These are phyloP conservation scores for Palythoa heliodiscus DNA, from an alignment of 92 coral and sea anemone species.

Conservation along the genomic window DNA sequence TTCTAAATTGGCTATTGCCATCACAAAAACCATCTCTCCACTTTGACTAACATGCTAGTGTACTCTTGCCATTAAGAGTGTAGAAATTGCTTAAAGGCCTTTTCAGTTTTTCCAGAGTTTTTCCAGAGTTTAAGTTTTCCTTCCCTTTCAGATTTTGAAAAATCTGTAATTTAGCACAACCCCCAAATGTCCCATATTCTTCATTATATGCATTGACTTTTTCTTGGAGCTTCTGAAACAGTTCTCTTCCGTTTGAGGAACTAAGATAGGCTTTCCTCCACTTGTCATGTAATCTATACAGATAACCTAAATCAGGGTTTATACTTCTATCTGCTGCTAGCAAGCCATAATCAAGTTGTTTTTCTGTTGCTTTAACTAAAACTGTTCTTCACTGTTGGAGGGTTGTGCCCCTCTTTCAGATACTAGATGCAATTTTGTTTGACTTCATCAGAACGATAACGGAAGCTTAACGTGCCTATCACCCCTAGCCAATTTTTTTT, in stretches of 20 bases:
- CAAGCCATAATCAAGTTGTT: background rate
- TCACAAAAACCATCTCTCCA: slow-evolving; percentile 36
- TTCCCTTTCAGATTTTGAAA: background rate
- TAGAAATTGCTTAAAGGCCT: background rate
- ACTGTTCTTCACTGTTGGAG: slow-evolving; percentile 16
- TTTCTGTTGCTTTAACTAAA: background rate
- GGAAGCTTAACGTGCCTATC: slow-evolving; percentile 3
- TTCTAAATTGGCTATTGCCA: slow-evolving; percentile 35
- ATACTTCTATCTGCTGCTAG: slow-evolving; percentile 17
- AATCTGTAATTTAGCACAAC: slow-evolving; percentile 17
- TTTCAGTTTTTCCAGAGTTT: too few relatives aligned
- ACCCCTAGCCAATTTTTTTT: too few relatives aligned
- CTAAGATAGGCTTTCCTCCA: background rate
- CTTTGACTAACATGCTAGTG: slow-evolving; percentile 5
- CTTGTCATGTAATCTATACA: background rate
- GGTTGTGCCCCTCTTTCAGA: slow-evolving; percentile 19
- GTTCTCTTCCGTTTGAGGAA: background rate
- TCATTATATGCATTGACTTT: background rate
- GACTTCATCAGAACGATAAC: slow-evolving; percentile 11
- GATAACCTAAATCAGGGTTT: slow-evolving; percentile 8
- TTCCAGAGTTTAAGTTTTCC: too few relatives aligned
- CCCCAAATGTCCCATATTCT: background rate
- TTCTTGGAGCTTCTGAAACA: background rate
- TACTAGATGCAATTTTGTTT: background rate
- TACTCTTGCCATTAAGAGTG: slow-evolving; percentile 34